Evolutionary conservation across 2,113 vertebrate genomes (phyloP), one percentile per base, ranked within the genome.

Genomic region (Ascaphus truei): DNA sequence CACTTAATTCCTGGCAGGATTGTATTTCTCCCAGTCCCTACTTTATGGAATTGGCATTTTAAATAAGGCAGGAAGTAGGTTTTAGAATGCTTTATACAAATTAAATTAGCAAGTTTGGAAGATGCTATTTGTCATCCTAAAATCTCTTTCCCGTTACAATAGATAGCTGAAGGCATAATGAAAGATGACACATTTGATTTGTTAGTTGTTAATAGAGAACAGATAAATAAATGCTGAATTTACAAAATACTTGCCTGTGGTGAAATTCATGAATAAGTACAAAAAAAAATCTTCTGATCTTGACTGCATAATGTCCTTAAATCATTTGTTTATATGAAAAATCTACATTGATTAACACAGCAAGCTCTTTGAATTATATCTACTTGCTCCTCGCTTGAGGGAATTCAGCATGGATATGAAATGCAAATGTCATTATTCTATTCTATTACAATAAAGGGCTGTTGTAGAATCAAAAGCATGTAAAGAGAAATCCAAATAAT

Each of bases 301-400:
- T 3, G n/a, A 30, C 30, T 23, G 18, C 18, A 63, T 34, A 51
- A 23, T 20, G 7, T 53, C 48, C 23, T 16, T 12, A 13, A 65
- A 30, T 39, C 62, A 65, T 53, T 66, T 67, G 63, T 67, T 67
- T 67, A 67, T 41, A 45, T 30, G 37, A 56, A 8, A 33, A 23
- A 56, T 55, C 26, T 56, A 33, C 63, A 33, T 33, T 67, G 51
- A 67, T 67, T 45, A 67, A 67, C 45, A 56, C 39, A 15, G 26
- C 11, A 16, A 1, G 33, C n/a, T 3, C 10, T 23, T 12, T 27
- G 50, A 55, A 30, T 22, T 25, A 53, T 41, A 18, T 29, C 18
- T 13, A n/a, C 48, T 51, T 31, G 36, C 10, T 30, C 36, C 22
- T 39, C 22, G 50, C 62, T 55, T 12, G 62, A 30, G 37, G 50